These are phyloP conservation scores for Buathra laborator DNA, from an alignment of 2,888 invertebrate species.

Conservation along the genomic window DNA sequence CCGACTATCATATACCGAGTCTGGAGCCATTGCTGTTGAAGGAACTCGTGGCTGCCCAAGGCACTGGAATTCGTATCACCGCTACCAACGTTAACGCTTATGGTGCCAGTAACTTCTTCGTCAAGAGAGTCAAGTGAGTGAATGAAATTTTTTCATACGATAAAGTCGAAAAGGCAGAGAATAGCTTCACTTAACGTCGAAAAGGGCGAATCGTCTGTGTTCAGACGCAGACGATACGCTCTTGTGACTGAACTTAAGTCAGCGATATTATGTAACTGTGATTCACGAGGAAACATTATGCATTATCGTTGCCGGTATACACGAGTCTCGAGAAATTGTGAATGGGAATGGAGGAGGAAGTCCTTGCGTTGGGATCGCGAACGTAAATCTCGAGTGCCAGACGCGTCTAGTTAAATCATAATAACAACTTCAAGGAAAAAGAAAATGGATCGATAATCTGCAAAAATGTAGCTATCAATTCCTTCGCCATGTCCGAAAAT, in stretches of 20 bases:
- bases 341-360: constrained; percentile 27
- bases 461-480: background rate
- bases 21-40: constrained; percentile 90
- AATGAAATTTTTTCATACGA: background rate
- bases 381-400: background rate
- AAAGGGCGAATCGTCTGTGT: no score
- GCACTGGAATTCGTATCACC: constrained; percentile 87
- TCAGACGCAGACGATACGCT: no score
- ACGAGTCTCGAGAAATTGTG: background rate
- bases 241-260: background rate
- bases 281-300: constrained; percentile 24
- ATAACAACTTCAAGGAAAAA: background rate
- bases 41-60: constrained; percentile 86
- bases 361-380: background rate
- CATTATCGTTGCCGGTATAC: constrained; percentile 21
- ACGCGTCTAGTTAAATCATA: background rate
- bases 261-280: constrained; percentile 22
- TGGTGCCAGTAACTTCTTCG: constrained; percentile 89
- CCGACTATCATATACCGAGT: constrained; percentile 89
- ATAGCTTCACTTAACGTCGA: no score
- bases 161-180: background rate
- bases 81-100: constrained; percentile 87
- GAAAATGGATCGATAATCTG: background rate
- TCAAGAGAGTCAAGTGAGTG: constrained; percentile 87
- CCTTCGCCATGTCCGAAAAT: background rate